Evolutionary conservation across 2,888 invertebrate species (phyloP).

Genomic region (Scaptomyza parva): DNA sequence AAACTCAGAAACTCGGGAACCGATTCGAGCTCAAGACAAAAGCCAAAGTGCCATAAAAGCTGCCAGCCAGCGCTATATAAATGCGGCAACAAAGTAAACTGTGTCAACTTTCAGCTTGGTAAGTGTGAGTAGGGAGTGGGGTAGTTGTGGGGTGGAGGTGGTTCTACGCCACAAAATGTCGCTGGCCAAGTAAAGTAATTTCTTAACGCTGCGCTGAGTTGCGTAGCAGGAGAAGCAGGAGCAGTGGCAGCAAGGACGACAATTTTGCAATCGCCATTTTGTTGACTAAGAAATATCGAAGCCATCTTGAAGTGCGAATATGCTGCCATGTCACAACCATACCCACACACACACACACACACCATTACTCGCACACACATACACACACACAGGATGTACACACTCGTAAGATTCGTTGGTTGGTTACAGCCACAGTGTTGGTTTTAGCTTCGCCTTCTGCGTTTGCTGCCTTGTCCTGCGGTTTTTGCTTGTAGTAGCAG

Average conservation of each 20-base stretch:
- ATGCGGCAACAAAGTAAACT: conserved; percentile 80
- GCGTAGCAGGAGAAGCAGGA: conserved; percentile 18
- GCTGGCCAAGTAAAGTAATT: conserved; percentile 75
- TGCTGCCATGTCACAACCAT: conserved; percentile 64
- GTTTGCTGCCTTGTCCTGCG: conserved; percentile 70
- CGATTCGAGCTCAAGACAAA: conserved; percentile 69
- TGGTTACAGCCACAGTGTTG: conserved; percentile 49
- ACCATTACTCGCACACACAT: conserved; percentile 19
- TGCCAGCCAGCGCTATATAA: conserved; percentile 77
- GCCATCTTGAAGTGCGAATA: conserved; percentile 80
- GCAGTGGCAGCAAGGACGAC: conserved; percentile 59
- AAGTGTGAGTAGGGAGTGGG: background rate
- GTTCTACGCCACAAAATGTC: conserved; percentile 66
- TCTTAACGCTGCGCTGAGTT: conserved; percentile 66
- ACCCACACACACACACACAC: conserved; percentile 25
- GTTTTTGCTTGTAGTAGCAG: conserved; percentile 69
- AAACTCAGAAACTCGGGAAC: conserved; percentile 24
- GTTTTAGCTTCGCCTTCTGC: conserved; percentile 64
- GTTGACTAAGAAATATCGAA: conserved; percentile 81
- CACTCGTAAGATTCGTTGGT: conserved; percentile 17
- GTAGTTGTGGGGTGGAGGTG: conserved; percentile 20
- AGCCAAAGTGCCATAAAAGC: conserved; percentile 78
- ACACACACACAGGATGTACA: conserved; percentile 31
- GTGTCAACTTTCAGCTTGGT: conserved; percentile 66
- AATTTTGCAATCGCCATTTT: conserved; percentile 80